Percentiles rank a stretch among this genome's conserved stretches.
Conservation (phyloP, 2,888 invertebrate genomes). For the Ormyrus labotus region DNA sequence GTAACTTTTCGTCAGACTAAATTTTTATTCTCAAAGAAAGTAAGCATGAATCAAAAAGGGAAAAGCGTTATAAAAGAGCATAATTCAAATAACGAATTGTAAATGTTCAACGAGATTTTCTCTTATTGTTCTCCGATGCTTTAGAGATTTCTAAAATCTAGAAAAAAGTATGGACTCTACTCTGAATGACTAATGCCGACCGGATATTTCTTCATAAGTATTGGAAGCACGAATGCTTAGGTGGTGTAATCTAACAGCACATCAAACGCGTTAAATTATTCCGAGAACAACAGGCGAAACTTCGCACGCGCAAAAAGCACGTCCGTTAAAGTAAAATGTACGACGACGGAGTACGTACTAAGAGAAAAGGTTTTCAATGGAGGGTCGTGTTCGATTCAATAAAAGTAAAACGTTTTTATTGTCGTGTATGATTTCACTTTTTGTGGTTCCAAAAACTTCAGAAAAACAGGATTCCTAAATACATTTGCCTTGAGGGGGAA, state of each 20-base stretch:
- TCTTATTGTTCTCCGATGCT: background rate
- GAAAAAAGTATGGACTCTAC: conserved; percentile 1
- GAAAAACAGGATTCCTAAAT: too few relatives aligned
- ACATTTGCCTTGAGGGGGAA: too few relatives aligned
- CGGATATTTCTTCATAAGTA: conserved; percentile 22
- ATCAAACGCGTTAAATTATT: conserved; percentile 19
- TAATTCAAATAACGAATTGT: background rate
- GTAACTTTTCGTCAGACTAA: background rate
- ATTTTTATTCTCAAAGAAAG: background rate
- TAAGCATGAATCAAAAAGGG: background rate
- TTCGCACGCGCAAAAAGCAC: conserved; percentile 25
- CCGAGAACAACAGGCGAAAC: conserved; percentile 22
- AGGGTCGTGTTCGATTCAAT: background rate
- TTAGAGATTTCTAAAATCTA: conserved; percentile 11
- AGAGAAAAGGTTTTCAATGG: conserved; percentile 2
- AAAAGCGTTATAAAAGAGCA: background rate
- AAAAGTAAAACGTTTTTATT: too few relatives aligned
- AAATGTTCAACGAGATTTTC: background rate
- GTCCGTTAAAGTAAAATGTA: background rate
- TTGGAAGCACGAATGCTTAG: conserved; percentile 16
- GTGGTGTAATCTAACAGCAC: conserved; percentile 19
- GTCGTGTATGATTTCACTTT: too few relatives aligned
- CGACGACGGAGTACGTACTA: background rate
- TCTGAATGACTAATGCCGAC: background rate
- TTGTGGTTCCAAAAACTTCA: too few relatives aligned